A percentile compares a stretch with the other conserved stretches of the same genome.
Conservation (phyloP, 2,113 vertebrate genomes). For the Psammodynastes pulverulentus region DNA sequence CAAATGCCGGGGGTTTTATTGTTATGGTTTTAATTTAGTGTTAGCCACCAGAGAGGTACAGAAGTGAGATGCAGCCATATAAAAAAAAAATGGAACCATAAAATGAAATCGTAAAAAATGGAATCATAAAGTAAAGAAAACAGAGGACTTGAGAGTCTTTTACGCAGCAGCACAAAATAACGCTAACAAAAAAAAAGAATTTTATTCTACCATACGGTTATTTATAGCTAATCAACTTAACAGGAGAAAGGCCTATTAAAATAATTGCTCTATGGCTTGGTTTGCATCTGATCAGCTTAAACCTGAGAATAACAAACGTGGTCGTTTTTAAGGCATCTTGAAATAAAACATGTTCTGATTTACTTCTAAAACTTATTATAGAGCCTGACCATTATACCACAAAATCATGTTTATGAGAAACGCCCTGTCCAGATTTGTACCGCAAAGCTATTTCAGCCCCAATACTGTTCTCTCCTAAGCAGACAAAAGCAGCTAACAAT, state of each 20-base stretch:
- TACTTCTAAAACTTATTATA: not conserved
- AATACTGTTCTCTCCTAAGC: not conserved
- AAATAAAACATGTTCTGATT: not conserved
- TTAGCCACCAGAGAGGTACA: not conserved
- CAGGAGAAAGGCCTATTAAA: not conserved
- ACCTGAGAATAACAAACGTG: not conserved
- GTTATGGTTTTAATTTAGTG: not conserved
- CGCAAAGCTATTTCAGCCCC: not conserved
- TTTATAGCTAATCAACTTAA: not conserved
- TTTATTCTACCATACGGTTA: not conserved
- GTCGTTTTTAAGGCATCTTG: not conserved
- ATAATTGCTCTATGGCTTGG: not conserved
- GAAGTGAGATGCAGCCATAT: not conserved
- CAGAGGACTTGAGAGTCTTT: not conserved
- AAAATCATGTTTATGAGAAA: not conserved
- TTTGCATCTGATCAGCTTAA: not conserved
- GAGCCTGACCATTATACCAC: not conserved
- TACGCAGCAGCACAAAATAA: not conserved
- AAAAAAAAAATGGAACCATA: not conserved
- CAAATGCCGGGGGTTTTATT: not conserved
- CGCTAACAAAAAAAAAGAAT: not conserved
- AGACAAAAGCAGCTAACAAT: not conserved
- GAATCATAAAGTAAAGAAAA: not conserved
- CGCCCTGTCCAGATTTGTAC: not conserved
- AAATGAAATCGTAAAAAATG: not conserved